phyloP scores from a whole-genome alignment of 2,888 invertebrate species.

The Folsomia candida region DNA sequence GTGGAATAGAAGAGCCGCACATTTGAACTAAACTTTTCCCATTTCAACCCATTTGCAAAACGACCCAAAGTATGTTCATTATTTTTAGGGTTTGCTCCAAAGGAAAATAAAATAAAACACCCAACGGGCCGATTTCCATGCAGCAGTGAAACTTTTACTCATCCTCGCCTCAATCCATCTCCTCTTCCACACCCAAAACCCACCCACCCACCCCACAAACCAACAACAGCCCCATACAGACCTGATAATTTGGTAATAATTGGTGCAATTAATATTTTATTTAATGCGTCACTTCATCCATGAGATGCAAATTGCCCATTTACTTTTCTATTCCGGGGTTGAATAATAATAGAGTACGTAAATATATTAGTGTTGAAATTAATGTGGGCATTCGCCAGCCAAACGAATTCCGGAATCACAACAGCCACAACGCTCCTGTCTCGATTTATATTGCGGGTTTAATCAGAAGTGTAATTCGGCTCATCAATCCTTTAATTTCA shows the following conservation, averaged over 20 bases:
- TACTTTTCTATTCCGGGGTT: neutral
- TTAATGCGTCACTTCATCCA: conserved; percentile 8
- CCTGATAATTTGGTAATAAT: conserved; percentile 19
- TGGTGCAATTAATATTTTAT: conserved; percentile 19
- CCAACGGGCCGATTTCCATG: neutral
- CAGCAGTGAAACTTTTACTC: neutral
- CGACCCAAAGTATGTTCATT: neutral
- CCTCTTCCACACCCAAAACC: no score
- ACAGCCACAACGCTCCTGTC: no score
- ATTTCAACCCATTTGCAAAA: neutral
- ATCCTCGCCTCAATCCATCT: neutral
- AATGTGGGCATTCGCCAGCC: no score
- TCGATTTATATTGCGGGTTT: neutral
- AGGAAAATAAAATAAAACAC: neutral
- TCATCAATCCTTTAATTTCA: conserved; percentile 2
- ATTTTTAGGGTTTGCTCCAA: neutral
- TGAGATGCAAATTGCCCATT: neutral
- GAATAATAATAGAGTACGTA: neutral
- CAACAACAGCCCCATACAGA: conserved; percentile 6
- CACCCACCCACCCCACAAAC: no score
- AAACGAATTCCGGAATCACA: no score
- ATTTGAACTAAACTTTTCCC: neutral
- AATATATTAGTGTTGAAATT: no score
- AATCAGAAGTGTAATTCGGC: neutral
- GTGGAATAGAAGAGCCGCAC: neutral